These are phyloP conservation scores for Sinocyclocheilus maitianheensis DNA, from an alignment of 2,113 vertebrate species.

Conservation along the genomic window DNA sequence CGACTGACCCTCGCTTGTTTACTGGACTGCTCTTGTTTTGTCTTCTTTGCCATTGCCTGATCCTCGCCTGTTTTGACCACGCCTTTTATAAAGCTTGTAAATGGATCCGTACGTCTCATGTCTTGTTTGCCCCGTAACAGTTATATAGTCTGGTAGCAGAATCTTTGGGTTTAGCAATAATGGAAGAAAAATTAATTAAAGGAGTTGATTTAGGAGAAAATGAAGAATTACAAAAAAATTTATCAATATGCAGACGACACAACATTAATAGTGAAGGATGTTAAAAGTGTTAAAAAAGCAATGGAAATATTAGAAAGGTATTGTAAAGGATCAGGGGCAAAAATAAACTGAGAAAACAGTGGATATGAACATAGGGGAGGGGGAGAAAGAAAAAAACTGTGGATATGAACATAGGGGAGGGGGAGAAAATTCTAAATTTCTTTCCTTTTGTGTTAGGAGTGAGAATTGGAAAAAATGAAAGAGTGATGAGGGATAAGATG, in stretches of 20 bases:
- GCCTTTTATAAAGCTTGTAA: too few species aligned
- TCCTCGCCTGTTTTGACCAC: too few species aligned
- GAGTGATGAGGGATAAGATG: background rate
- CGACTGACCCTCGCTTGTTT: too few species aligned
- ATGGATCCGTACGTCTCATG: too few species aligned
- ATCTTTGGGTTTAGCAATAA: background rate
- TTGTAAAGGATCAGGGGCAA: background rate
- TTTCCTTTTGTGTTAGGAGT: background rate
- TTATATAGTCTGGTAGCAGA: background rate
- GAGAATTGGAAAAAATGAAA: background rate
- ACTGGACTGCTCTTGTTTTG: too few species aligned
- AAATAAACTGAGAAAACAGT: background rate
- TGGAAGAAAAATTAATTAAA: background rate
- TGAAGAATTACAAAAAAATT: too few species aligned
- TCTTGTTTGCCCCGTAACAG: too few species aligned
- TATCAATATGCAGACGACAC: background rate
- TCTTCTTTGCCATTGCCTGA: too few species aligned
- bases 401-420: too few species aligned
- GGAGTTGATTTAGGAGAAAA: background rate
- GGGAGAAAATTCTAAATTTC: background rate
- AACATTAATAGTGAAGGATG: background rate
- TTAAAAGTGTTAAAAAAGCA: background rate
- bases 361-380: background rate
- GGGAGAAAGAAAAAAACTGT: too few species aligned
- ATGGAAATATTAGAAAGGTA: background rate